These are phyloP conservation scores for Callipepla squamata DNA, from an alignment of 2,113 vertebrate genomes.

Conservation along the genomic window DNA sequence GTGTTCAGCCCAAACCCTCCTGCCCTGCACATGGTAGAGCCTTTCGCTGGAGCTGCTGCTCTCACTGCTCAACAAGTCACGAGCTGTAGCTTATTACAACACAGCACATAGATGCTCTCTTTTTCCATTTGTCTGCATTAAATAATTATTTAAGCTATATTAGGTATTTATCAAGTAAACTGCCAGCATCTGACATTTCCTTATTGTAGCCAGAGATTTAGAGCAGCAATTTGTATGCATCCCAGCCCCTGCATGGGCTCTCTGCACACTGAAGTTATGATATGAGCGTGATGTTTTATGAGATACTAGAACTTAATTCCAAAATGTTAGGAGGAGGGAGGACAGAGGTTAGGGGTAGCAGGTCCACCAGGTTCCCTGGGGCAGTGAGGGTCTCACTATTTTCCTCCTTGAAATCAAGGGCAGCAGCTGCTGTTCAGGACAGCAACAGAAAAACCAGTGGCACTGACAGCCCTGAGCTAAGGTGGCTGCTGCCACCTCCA, in stretches of 20 bases:
- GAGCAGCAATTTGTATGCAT: conserved; percentile 64
- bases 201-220: conserved; percentile 71
- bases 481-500: not conserved
- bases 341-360: not conserved
- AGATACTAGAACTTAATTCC: conserved; percentile 50
- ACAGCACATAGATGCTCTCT: conserved; percentile 11
- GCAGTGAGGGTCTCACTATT: not conserved
- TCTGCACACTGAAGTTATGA: conserved; percentile 67
- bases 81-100: conserved; percentile 27
- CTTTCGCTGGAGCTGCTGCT: not conserved
- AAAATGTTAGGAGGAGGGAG: not conserved
- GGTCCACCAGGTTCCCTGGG: not conserved
- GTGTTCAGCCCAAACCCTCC: not conserved
- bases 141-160: conserved; percentile 78
- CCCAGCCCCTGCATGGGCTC: conserved; percentile 1
- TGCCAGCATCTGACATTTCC: conserved; percentile 64
- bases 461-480: not conserved
- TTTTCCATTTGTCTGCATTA: conserved; percentile 66
- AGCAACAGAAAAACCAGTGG: not conserved
- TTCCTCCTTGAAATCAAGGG: not conserved
- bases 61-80: not conserved
- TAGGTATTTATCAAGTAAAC: conserved; percentile 74
- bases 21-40: not conserved
- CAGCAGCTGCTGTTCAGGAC: not conserved
- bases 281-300: conserved; percentile 59